These are phyloP conservation scores for Thymallus thymallus DNA, from an alignment of 2,113 vertebrate species.

Conservation along the genomic window DNA sequence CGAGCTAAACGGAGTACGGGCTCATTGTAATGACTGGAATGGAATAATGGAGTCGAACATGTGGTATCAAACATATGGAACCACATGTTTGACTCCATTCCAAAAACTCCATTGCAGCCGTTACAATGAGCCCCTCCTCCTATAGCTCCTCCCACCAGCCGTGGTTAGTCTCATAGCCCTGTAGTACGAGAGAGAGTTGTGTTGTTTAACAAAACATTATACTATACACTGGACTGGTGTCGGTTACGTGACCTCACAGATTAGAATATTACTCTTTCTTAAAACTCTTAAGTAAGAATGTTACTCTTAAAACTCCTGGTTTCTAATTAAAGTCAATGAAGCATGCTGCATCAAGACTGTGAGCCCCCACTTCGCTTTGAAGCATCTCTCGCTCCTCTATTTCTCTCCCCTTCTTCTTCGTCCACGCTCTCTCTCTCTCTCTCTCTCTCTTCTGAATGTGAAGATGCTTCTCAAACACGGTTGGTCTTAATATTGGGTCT, in stretches of 20 bases:
- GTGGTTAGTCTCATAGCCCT: constrained; percentile 29
- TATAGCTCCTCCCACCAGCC: too few species aligned
- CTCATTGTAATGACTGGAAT: too few species aligned
- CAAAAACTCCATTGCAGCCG: too few species aligned
- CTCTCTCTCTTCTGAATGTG: constrained; percentile 43
- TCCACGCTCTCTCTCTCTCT: background rate
- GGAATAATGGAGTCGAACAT: too few species aligned
- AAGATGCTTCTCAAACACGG: constrained; percentile 28
- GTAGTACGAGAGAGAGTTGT: constrained; percentile 31
- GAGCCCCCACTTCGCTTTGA: constrained; percentile 37
- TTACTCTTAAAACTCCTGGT: constrained; percentile 30
- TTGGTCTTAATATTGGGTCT: constrained; percentile 40
- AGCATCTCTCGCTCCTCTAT: background rate
- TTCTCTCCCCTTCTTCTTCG: background rate
- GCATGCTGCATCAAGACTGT: constrained; percentile 61
- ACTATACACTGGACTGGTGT: too few species aligned
- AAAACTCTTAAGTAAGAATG: too few species aligned
- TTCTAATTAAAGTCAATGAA: constrained; percentile 49
- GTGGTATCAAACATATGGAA: too few species aligned
- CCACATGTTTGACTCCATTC: too few species aligned
- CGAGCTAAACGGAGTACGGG: background rate
- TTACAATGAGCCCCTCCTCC: too few species aligned
- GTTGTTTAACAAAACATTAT: constrained; percentile 28
- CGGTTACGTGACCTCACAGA: constrained; percentile 50
- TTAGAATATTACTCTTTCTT: constrained; percentile 16